These are phyloP conservation scores for Cremastinae sp. DNA, from an alignment of 2,888 invertebrate species.

Conservation along the genomic window DNA sequence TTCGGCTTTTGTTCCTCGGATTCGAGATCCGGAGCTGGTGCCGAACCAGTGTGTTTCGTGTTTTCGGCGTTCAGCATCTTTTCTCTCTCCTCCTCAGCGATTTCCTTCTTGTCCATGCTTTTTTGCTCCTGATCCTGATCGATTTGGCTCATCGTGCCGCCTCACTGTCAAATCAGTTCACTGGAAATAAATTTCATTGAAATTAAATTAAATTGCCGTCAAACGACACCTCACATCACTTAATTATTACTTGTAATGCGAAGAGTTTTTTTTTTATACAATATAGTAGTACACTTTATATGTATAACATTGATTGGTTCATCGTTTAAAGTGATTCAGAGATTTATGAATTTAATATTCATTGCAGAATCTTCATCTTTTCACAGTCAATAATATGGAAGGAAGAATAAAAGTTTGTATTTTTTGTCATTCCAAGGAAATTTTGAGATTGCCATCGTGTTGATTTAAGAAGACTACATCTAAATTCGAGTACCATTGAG, in stretches of 20 bases:
- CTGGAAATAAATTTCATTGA: conserved; percentile 36
- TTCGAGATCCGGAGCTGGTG: conserved; percentile 79
- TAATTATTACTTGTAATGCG: no score
- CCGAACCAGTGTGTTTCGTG: conserved; percentile 81
- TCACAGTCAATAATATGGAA: not conserved
- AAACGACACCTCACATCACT: no score
- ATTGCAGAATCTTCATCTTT: not conserved
- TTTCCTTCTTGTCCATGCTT: conserved; percentile 78
- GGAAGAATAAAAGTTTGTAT: not conserved
- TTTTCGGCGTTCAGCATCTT: conserved; percentile 85
- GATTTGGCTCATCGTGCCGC: conserved; percentile 68
- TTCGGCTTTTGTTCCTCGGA: conserved; percentile 82
- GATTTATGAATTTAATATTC: not conserved
- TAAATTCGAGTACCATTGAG: conserved; percentile 41
- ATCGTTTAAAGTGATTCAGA: no score
- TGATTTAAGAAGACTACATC: conserved; percentile 22
- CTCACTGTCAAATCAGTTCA: conserved; percentile 7
- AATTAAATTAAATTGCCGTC: not conserved
- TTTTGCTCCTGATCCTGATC: conserved; percentile 69
- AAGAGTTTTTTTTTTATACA: no score
- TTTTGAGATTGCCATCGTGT: not conserved
- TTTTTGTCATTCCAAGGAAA: not conserved
- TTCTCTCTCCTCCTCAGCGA: conserved; percentile 81
- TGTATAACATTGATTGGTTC: no score
- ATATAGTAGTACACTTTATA: no score